Percentiles rank a stretch among this genome's conserved stretches.
These are phyloP conservation scores for Pomacea maculata DNA, from an alignment of 1,140 invertebrate species.

Conservation along the genomic window DNA sequence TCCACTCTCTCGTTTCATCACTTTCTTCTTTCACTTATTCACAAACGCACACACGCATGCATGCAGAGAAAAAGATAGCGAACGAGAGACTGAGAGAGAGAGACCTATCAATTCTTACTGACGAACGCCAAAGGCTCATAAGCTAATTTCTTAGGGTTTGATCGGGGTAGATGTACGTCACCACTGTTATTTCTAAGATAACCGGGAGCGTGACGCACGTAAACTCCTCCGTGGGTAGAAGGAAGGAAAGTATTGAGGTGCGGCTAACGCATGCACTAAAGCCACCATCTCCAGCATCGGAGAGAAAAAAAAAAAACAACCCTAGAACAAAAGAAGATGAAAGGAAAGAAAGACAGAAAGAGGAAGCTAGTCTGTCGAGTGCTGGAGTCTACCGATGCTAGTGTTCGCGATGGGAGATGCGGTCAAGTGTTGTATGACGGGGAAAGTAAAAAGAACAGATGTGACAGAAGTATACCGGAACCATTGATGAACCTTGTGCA, in stretches of 20 bases:
- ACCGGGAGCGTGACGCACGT: background rate
- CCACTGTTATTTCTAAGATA: too few species aligned
- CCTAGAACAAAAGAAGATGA: too few species aligned
- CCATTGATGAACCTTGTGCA: too few species aligned
- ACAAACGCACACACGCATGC: background rate
- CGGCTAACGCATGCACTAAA: too few species aligned
- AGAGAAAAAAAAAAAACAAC: background rate
- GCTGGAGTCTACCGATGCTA: too few species aligned
- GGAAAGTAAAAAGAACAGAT: too few species aligned
- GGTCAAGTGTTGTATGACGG: too few species aligned
- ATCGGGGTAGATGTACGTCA: too few species aligned
- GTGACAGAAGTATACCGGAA: too few species aligned
- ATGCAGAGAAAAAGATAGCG: background rate
- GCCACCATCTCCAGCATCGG: background rate
- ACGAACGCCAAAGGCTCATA: background rate
- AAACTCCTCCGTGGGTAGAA: background rate
- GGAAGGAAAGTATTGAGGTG: background rate
- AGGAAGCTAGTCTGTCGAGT: too few species aligned
- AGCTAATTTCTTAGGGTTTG: background rate
- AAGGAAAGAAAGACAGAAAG: too few species aligned
- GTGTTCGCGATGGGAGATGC: too few species aligned
- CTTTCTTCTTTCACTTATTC: background rate
- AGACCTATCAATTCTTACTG: background rate
- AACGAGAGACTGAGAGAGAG: conserved; percentile 7
- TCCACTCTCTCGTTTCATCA: background rate